Base-by-base conservation (phyloP, 2,113 vertebrate species). In the Synchiropus splendidus region DNA sequence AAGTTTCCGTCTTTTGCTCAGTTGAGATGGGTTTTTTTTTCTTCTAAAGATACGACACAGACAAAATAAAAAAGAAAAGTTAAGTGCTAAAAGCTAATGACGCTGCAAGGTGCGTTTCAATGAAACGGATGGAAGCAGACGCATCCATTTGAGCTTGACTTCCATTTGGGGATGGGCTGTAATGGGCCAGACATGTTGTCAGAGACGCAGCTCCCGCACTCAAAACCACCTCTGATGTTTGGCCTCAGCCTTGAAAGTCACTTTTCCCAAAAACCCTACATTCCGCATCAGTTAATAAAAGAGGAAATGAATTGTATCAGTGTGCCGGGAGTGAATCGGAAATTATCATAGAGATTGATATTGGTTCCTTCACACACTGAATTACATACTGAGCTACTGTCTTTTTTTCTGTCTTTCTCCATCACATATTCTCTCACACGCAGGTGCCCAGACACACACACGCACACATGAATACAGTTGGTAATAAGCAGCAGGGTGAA, bases 271-370 rank as follows among this genome's bases (percentile, higher is more conserved):
- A n/a, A 54, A 45, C 50, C 60, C 59, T 51, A 65, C 60, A 54
- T 70, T 77, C 67, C 50, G 44, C 66, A 64, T 67, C 75, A 77
- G 75, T 77, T 75, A 73, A 78, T 80, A 71, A 78, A 27, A 75
- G 53, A 57, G 61, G 68, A 76, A 77, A 75, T 73, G 61, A 73
- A 77, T 80, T 79, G 75, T 64, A 77, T 80, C 67, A 74, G 55
- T 64, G 72, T 70, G 46, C 61, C 54, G 63, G 51, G 58, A 43
- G 69, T 68, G 59, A 62, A 63, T 62, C 65, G 54, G 58, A 72
- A 64, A 82, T 83, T 84, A 83, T 86, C 72, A 83, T 82, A 77
- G 75, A 79, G 72, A 83, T 80, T 56, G 70, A 47, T 62, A 65
- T 64, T 53, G 70, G 63, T 54, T 61, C 37, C 60, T 70, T 68